phyloP scores from a whole-genome alignment of 2,888 invertebrate genomes.

The Coleophora flavipennella region DNA sequence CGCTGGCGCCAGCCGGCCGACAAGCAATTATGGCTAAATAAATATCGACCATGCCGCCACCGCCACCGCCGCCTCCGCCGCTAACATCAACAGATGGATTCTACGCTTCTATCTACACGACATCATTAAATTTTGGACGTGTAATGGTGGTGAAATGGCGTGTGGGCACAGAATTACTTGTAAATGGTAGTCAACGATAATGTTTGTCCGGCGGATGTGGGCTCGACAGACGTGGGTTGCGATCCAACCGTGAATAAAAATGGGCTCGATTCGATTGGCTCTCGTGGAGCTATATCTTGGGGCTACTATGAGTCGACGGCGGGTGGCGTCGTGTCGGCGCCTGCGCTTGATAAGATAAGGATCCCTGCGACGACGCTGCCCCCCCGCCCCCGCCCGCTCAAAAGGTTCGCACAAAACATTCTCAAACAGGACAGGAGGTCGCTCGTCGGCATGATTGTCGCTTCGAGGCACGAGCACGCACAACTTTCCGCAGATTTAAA shows the following conservation, averaged over 20 bases:
- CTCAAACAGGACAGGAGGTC: conserved; percentile 46
- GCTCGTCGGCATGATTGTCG: conserved; percentile 33
- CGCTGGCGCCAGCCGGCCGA: conserved; percentile 70
- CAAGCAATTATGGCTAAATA: conserved; percentile 72
- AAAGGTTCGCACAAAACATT: conserved; percentile 37
- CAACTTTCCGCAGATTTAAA: conserved; percentile 24
- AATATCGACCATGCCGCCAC: conserved; percentile 67
- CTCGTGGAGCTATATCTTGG: not conserved
- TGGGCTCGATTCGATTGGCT: not conserved
- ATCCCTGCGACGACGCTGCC: conserved; percentile 17
- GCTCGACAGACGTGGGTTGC: conserved; percentile 39
- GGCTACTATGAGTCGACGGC: conserved; percentile 25
- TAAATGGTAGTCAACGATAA: conserved; percentile 42
- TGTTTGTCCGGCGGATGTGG: conserved; percentile 36
- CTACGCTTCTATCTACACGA: conserved; percentile 52
- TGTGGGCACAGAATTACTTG: conserved; percentile 44
- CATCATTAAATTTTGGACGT: conserved; percentile 52
- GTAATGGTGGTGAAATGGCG: conserved; percentile 43
- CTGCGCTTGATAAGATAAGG: conserved; percentile 41
- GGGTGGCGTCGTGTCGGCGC: conserved; percentile 32
- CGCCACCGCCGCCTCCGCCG: conserved; percentile 58
- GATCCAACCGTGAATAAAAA: conserved; percentile 2
- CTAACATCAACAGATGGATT: conserved; percentile 56
- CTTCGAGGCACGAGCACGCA: conserved; percentile 25
- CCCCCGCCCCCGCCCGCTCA: not conserved